These are phyloP conservation scores for Brotula barbata DNA, from an alignment of 2,797 vertebrate species.

Conservation along the genomic window DNA sequence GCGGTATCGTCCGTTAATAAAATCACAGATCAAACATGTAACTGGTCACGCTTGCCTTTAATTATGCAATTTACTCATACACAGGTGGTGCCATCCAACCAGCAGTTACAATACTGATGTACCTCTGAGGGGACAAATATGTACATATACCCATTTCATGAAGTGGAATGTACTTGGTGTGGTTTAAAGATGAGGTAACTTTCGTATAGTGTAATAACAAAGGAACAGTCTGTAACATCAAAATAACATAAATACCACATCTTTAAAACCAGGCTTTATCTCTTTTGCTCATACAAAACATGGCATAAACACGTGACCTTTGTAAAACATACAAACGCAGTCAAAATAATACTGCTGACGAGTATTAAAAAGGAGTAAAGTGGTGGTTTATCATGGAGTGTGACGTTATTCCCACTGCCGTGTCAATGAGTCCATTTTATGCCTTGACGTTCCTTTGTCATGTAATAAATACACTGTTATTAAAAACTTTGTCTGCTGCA, in stretches of 20 bases:
- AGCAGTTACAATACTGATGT: constrained; percentile 10
- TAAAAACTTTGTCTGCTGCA: constrained; percentile 39
- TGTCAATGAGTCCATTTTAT: constrained; percentile 43
- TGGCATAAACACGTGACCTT: not conserved
- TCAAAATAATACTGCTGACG: constrained; percentile 41
- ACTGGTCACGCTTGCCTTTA: constrained; percentile 14
- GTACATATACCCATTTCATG: constrained; percentile 1
- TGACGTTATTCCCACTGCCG: constrained; percentile 51
- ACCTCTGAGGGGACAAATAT: constrained; percentile 26
- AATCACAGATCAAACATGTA: constrained; percentile 37
- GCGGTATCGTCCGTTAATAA: constrained; percentile 11
- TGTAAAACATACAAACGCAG: constrained; percentile 35
- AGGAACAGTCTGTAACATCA: constrained; percentile 21
- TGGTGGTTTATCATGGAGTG: constrained; percentile 46
- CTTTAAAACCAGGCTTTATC: not conserved
- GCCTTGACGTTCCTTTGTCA: constrained; percentile 24
- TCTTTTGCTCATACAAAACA: not conserved
- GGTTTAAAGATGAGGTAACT: constrained; percentile 64
- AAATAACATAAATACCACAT: constrained; percentile 6
- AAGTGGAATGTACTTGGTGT: constrained; percentile 42
- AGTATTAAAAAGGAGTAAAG: constrained; percentile 37
- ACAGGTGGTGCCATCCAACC: constrained; percentile 13
- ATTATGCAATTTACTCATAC: not conserved
- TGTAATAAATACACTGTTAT: constrained; percentile 69
- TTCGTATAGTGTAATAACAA: constrained; percentile 34